A percentile compares a stretch with the other conserved stretches of the same genome.
phyloP scores from a whole-genome alignment of 2,113 vertebrate species.

The Lamprologus callipterus region DNA sequence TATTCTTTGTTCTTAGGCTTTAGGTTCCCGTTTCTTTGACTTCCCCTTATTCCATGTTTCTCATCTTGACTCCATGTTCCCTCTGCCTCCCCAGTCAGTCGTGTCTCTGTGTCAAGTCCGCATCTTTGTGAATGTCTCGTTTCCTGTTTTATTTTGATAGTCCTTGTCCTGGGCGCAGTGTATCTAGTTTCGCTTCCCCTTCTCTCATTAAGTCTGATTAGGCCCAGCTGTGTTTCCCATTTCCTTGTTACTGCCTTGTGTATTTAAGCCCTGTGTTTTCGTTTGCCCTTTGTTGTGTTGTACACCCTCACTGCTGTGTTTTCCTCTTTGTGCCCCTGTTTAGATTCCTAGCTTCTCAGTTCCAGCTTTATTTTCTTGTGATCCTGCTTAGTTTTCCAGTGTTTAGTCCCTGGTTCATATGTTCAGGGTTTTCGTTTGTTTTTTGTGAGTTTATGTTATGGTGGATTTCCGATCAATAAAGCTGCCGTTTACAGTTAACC shows the following conservation, averaged over 20 bases:
- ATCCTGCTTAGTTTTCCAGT: neutral
- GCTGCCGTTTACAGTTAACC: neutral
- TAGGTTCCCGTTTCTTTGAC: neutral
- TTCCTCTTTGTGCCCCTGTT: neutral
- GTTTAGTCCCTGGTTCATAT: neutral
- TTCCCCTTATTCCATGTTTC: neutral
- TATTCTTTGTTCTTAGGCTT: neutral
- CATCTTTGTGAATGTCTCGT: neutral
- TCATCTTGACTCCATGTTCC: rapidly evolving
- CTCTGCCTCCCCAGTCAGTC: neutral
- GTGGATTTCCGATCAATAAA: neutral
- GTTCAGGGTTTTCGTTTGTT: neutral
- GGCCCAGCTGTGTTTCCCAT: neutral
- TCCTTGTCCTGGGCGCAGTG: neutral
- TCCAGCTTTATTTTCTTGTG: neutral
- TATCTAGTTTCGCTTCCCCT: neutral
- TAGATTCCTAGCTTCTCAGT: rapidly evolving
- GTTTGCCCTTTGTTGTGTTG: neutral
- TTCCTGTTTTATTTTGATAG: neutral
- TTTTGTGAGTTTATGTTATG: neutral
- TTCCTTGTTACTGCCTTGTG: neutral
- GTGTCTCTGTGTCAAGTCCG: neutral
- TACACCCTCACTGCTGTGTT: neutral
- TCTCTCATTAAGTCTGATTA: neutral
- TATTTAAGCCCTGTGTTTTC: neutral